phyloP scores from a whole-genome alignment of 2,797 vertebrate genomes.

The Cephalopachus bancanus region DNA sequence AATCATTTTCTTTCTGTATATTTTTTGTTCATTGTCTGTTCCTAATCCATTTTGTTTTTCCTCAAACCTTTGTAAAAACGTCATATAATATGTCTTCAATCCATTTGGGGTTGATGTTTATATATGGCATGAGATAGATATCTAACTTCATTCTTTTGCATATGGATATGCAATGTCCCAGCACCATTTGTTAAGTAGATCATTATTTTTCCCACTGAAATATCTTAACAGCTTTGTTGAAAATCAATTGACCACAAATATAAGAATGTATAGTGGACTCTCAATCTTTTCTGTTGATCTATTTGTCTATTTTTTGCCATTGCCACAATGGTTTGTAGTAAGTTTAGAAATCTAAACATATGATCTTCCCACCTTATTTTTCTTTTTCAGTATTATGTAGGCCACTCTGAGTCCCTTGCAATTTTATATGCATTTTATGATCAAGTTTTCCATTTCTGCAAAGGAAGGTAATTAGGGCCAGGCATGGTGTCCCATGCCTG shows the following conservation, averaged over 20 bases:
- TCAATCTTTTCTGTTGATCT: not conserved
- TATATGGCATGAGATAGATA: not conserved
- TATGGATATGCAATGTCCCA: not conserved
- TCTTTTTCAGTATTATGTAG: not conserved
- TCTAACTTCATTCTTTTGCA: not conserved
- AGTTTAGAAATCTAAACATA: not conserved
- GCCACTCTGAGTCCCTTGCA: not conserved
- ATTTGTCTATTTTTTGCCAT: not conserved
- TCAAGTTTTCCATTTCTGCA: not conserved
- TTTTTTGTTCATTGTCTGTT: too few relatives aligned
- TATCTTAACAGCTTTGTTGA: not conserved
- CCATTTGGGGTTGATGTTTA: not conserved
- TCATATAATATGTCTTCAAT: too few relatives aligned
- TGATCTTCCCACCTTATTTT: not conserved
- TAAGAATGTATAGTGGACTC: not conserved
- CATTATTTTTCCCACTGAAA: not conserved
- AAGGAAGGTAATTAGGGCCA: too few relatives aligned
- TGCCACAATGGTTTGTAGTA: not conserved
- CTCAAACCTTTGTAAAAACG: too few relatives aligned
- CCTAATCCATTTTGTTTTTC: too few relatives aligned
- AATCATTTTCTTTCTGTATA: too few relatives aligned
- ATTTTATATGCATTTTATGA: not conserved
- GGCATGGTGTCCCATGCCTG: too few relatives aligned
- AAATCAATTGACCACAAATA: not conserved
- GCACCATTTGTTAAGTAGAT: not conserved